These are phyloP conservation scores for Crocuta crocuta DNA, from an alignment of 2,113 vertebrate genomes.

Conservation along the genomic window DNA sequence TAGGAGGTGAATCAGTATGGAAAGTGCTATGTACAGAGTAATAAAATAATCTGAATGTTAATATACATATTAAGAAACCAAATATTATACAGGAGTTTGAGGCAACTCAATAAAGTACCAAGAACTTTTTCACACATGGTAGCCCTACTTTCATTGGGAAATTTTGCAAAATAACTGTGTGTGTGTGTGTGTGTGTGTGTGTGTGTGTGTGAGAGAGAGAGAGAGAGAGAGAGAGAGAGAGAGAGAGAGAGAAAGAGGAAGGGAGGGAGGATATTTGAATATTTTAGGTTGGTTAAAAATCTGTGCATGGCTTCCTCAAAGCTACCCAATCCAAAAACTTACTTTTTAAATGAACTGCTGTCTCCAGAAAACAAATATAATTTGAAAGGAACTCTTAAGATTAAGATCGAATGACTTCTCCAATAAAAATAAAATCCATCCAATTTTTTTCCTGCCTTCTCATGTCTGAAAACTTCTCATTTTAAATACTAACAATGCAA, in stretches of 20 bases:
- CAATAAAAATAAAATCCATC: constrained; percentile 43
- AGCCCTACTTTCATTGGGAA: neutral
- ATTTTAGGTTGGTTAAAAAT: neutral
- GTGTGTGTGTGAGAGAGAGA: neutral
- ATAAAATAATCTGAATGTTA: constrained; percentile 69
- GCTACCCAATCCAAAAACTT: neutral
- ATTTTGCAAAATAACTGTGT: constrained; percentile 6
- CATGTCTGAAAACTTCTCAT: neutral
- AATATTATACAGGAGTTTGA: constrained; percentile 43
- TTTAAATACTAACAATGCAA: constrained; percentile 36
- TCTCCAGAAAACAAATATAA: constrained; percentile 5
- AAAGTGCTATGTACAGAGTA: constrained; percentile 21
- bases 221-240: neutral
- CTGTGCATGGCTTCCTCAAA: constrained; percentile 26
- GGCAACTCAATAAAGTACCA: constrained; percentile 19
- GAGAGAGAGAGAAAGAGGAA: no score
- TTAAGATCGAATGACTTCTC: neutral
- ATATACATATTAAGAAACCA: constrained; percentile 59
- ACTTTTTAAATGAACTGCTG: neutral
- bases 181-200: neutral
- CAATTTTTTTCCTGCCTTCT: neutral
- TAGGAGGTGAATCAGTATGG: constrained; percentile 67
- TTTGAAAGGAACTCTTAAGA: constrained; percentile 55
- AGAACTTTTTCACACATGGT: constrained; percentile 34
- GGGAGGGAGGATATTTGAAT: neutral